These are phyloP conservation scores for Neoaliturus tenellus DNA, from an alignment of 2,888 invertebrate genomes.

Conservation along the genomic window DNA sequence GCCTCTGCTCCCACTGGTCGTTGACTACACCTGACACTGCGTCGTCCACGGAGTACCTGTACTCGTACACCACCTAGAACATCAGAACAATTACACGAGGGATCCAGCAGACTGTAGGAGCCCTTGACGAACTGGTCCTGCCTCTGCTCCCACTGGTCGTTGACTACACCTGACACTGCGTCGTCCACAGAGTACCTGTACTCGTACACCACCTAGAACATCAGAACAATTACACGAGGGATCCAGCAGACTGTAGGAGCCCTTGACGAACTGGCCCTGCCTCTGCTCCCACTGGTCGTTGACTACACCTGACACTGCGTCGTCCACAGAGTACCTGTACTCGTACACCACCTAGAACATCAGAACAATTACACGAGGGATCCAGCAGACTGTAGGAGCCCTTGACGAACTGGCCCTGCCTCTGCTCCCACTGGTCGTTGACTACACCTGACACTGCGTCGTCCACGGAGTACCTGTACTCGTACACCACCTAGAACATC, in stretches of 20 bases:
- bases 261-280: constrained; percentile 68
- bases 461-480: constrained; percentile 68
- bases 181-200: constrained; percentile 69
- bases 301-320: constrained; percentile 66
- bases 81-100: background rate
- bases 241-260: constrained; percentile 68
- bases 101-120: constrained; percentile 65
- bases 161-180: constrained; percentile 66
- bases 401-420: constrained; percentile 68
- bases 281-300: constrained; percentile 69
- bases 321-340: constrained; percentile 69
- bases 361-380: too few relatives aligned
- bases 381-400: constrained; percentile 69
- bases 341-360: constrained; percentile 67
- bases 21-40: constrained; percentile 67
- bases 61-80: constrained; percentile 68
- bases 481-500: constrained; percentile 66
- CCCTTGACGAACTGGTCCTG: constrained; percentile 69
- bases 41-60: constrained; percentile 69
- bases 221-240: too few relatives aligned
- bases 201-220: constrained; percentile 66
- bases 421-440: constrained; percentile 69
- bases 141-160: constrained; percentile 69
- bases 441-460: constrained; percentile 67
- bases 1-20: constrained; percentile 69